Evolutionary conservation across 2,113 vertebrate genomes (phyloP), one percentile per base, ranked within the genome.

Genomic region (Tretioscincus oriximinensis): DNA sequence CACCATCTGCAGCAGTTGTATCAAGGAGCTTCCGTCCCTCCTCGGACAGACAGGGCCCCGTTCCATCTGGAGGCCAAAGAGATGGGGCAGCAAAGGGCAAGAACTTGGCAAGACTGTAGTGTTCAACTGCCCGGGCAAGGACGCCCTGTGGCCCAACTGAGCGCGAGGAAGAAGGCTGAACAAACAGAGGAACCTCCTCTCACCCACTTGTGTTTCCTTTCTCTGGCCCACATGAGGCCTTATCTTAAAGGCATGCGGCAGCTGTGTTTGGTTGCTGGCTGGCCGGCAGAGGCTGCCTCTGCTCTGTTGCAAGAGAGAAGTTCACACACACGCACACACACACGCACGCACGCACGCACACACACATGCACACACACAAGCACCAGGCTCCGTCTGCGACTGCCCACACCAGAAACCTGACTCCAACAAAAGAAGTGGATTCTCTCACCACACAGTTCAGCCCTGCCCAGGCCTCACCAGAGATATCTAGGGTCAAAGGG

Each of bases 41-140:
- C 71, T 58, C 28, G 2, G 0, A 26, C 35, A 3, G 61, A 41
- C 7, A 0, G 5, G 2, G 28, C 3, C 47, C 29, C 0, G 16
- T 35, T 29, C 71, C 63, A 81, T 65, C 31, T 29, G 75, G 75
- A 77, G 16, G 60, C 41, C 26, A 28, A 73, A 49, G 29, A 45
- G 73, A 21, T 58, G 31, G 29, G 21, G 21, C 20, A 18, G 70
- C 14, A 9, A 16, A 14, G 41, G 1, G 45, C 8, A 7, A 65
- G 4, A 12, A 10, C n/a, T 31, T 22, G 35, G 51, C n/a, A 28
- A 9, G 51, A 51, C 29, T 29, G 26, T 5, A 14, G 45, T 20
- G 66, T 67, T 28, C 26, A 28, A 16, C 12, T 31, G 6, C 66
- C 16, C 12, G 70, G 18, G 61, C n/a, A 35, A 51, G 60, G 26